Percentiles rank a stretch among this genome's conserved stretches.
Evolutionary conservation across 2,888 invertebrate genomes (phyloP).

Genomic region (Monochamus alternatus): DNA sequence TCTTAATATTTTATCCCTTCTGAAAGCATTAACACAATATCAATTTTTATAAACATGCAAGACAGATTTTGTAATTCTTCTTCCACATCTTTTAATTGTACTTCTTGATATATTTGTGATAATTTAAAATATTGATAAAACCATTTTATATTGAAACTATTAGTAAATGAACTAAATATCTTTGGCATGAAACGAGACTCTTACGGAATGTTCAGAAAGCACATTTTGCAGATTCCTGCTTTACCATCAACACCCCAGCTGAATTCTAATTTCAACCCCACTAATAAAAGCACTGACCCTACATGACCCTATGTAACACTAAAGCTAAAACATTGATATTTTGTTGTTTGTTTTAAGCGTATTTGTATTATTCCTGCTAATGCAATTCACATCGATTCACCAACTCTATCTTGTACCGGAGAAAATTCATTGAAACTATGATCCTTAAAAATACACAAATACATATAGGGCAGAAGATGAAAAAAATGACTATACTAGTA

Average conservation of each 20-base stretch:
- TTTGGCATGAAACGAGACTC: conserved; percentile 11
- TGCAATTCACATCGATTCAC: conserved; percentile 30
- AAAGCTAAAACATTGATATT: conserved; percentile 36
- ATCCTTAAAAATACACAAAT: conserved; percentile 21
- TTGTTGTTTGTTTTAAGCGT: conserved; percentile 37
- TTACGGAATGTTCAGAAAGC: conserved; percentile 1
- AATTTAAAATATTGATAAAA: too few relatives aligned
- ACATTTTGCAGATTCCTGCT: background rate
- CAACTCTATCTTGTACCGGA: conserved; percentile 19
- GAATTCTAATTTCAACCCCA: conserved; percentile 12
- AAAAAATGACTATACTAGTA: background rate
- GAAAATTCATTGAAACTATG: conserved; percentile 13
- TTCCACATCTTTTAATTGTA: too few relatives aligned
- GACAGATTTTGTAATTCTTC: too few relatives aligned
- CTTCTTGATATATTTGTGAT: too few relatives aligned
- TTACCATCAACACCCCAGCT: background rate
- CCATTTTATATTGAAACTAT: too few relatives aligned
- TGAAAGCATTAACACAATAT: too few relatives aligned
- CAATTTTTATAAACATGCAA: too few relatives aligned
- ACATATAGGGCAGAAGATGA: conserved; percentile 21
- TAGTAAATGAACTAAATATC: background rate
- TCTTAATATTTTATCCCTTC: too few relatives aligned
- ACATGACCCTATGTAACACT: conserved; percentile 27
- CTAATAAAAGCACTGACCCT: conserved; percentile 16
- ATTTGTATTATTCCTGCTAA: conserved; percentile 35